Percentiles rank a stretch among this genome's conserved stretches.
Conservation (phyloP, 2,113 vertebrate genomes). For the Oostethus manadensis region DNA sequence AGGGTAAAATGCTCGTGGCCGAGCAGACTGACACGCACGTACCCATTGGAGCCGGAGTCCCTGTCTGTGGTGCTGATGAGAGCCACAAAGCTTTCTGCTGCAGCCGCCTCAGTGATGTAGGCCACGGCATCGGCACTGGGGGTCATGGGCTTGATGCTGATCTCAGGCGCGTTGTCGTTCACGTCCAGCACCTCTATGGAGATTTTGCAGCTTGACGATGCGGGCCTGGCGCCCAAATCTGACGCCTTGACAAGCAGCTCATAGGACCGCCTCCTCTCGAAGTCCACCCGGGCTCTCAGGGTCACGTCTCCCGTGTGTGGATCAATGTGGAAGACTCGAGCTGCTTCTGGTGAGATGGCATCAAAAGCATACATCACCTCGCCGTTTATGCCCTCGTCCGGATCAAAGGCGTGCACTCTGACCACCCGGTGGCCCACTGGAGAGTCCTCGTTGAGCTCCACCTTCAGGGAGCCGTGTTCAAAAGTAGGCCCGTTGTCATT, state of each 20-base stretch:
- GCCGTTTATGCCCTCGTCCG: conserved; percentile 67
- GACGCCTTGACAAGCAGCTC: conserved; percentile 66
- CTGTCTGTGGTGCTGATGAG: conserved; percentile 74
- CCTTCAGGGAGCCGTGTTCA: conserved; percentile 62
- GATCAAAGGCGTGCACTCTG: conserved; percentile 70
- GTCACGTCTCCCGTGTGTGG: conserved; percentile 62
- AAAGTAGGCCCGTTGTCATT: conserved; percentile 77
- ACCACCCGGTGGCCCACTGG: conserved; percentile 65
- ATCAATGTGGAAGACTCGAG: conserved; percentile 66
- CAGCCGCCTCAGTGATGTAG: conserved; percentile 73
- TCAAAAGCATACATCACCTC: conserved; percentile 71
- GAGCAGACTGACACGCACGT: conserved; percentile 65
- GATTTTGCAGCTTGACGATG: conserved; percentile 64
- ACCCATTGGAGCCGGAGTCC: conserved; percentile 74
- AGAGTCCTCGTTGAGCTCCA: conserved; percentile 69
- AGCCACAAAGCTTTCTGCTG: conserved; percentile 73
- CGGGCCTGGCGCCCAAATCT: conserved; percentile 56
- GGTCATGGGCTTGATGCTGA: conserved; percentile 74
- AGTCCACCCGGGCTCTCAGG: conserved; percentile 63
- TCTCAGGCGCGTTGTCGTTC: conserved; percentile 74
- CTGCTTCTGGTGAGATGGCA: conserved; percentile 34
- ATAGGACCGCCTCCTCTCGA: conserved; percentile 62
- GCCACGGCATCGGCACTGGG: conserved; percentile 68
- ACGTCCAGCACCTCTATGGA: conserved; percentile 69
- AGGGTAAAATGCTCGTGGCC: conserved; percentile 72